Percentiles rank a stretch among this genome's conserved stretches.
These are phyloP conservation scores for Coenobita brevimanus DNA, from an alignment of 1,140 invertebrate genomes.

Conservation along the genomic window DNA sequence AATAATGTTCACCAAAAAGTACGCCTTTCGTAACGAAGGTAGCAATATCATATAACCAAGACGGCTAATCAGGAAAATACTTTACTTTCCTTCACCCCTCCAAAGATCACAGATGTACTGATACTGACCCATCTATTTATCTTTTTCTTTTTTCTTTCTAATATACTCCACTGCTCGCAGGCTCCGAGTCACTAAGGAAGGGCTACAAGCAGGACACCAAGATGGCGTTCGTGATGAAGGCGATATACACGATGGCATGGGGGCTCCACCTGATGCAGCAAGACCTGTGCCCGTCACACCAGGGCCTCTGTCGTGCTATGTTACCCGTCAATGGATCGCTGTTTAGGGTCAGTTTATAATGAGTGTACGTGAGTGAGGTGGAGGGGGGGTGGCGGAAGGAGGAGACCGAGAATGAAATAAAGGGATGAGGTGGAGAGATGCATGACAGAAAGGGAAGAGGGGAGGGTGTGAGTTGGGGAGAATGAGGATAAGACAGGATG, in stretches of 20 bases:
- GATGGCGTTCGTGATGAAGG: slow-evolving; percentile 85
- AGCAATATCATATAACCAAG: too few species aligned
- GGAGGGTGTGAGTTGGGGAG: neutral
- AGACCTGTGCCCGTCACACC: slow-evolving; percentile 74
- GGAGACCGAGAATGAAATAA: neutral
- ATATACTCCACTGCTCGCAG: slow-evolving; percentile 70
- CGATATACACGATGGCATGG: slow-evolving; percentile 83
- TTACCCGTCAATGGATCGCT: slow-evolving; percentile 80
- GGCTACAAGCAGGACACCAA: slow-evolving; percentile 83
- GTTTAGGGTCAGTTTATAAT: slow-evolving; percentile 74
- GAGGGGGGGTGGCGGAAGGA: neutral
- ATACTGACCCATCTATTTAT: too few species aligned
- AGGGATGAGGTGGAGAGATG: neutral
- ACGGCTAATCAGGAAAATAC: too few species aligned
- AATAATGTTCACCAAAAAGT: too few species aligned
- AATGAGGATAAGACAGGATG: neutral
- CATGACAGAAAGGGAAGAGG: neutral
- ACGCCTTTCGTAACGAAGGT: too few species aligned
- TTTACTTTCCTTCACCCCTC: too few species aligned
- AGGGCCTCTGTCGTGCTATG: slow-evolving; percentile 79
- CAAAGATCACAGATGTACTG: too few species aligned
- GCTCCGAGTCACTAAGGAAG: slow-evolving; percentile 75
- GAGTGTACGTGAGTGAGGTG: too few species aligned
- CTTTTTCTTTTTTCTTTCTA: too few species aligned
- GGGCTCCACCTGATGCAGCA: slow-evolving; percentile 78